Evolutionary conservation across 2,113 vertebrate species (phyloP).

Genomic region (Toxotes jaculatrix): DNA sequence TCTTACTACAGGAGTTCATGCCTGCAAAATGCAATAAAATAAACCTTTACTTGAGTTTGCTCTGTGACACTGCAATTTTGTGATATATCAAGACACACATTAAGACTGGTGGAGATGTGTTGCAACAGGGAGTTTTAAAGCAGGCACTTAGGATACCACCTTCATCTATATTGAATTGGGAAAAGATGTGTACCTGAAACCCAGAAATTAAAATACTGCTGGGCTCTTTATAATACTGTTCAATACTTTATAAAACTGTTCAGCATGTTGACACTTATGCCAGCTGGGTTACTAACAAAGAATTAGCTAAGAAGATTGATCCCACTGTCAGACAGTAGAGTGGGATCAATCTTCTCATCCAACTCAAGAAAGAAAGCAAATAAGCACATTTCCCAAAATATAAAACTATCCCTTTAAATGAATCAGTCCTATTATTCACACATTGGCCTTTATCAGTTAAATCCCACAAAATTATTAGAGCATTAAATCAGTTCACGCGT

Average conservation of each 20-base stretch:
- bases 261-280: not conserved
- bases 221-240: not conserved
- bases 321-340: not conserved
- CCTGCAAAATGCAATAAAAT: too few relatives aligned
- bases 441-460: not conserved
- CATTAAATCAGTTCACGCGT: slow-evolving; percentile 2
- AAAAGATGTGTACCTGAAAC: not conserved
- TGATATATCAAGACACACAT: too few relatives aligned
- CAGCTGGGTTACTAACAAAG: not conserved
- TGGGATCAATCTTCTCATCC: not conserved
- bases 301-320: too few relatives aligned
- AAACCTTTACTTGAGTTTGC: too few relatives aligned
- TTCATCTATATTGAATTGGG: not conserved
- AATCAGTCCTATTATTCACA: not conserved
- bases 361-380: not conserved
- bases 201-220: not conserved
- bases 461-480: not conserved
- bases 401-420: not conserved
- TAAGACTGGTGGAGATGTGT: too few relatives aligned
- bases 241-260: not conserved
- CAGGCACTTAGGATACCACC: too few relatives aligned
- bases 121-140: too few relatives aligned
- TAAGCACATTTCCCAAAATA: not conserved
- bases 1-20: too few relatives aligned
- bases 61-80: too few relatives aligned